Evolutionary conservation across 2,797 vertebrate genomes (phyloP).

Genomic region (Falco concolor): DNA sequence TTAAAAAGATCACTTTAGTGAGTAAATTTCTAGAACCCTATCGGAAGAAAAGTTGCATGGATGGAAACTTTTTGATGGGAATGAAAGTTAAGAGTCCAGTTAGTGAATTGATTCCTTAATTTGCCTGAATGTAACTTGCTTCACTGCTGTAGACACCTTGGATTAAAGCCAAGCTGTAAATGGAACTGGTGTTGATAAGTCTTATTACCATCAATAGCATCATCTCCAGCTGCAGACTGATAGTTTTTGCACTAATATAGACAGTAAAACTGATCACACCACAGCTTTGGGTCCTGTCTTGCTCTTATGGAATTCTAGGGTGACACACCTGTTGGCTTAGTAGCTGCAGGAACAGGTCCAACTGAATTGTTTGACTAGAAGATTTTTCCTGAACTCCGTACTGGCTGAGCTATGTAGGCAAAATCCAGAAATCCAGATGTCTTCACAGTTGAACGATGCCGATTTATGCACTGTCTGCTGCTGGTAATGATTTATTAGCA

Average conservation of each 20-base stretch:
- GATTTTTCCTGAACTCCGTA: slow-evolving; percentile 20
- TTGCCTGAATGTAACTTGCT: slow-evolving; percentile 15
- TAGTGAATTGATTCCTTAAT: slow-evolving; percentile 2
- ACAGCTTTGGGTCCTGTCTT: background rate
- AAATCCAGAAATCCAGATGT: slow-evolving; percentile 39
- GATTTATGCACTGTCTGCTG: background rate
- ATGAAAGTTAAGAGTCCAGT: background rate
- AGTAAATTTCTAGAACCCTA: background rate
- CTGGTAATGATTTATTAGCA: background rate
- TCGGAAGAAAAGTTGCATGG: background rate
- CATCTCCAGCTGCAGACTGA: background rate
- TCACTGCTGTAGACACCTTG: background rate
- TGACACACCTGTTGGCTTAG: background rate
- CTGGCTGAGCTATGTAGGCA: background rate
- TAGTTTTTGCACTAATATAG: background rate
- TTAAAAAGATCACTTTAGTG: background rate
- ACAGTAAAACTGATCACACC: background rate
- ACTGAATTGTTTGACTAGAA: background rate
- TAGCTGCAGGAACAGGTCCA: slow-evolving; percentile 36
- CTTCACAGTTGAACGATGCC: background rate
- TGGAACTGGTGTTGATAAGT: slow-evolving; percentile 36
- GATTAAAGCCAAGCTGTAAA: slow-evolving; percentile 34
- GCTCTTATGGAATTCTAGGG: background rate
- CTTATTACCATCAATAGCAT: background rate
- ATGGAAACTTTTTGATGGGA: background rate